Conservation (phyloP, 2,113 vertebrate genomes). For the Lepisosteus oculatus region DNA sequence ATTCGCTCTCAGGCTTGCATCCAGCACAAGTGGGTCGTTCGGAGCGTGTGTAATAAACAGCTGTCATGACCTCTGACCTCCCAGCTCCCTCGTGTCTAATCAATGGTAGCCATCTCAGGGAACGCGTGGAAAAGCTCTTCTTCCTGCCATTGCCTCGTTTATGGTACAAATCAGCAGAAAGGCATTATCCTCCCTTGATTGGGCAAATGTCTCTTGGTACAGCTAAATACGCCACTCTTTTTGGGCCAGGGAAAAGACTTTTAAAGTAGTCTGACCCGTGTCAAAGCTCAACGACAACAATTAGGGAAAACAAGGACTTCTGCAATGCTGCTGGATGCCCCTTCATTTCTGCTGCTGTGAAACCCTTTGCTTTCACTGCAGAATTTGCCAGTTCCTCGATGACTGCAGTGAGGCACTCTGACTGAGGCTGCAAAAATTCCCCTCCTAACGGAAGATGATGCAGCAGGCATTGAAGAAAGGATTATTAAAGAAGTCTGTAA, state of each 20-base stretch:
- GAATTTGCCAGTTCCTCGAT: neutral
- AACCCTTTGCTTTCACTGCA: neutral
- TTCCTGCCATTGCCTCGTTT: slow-evolving; percentile 38
- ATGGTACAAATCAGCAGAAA: slow-evolving; percentile 45
- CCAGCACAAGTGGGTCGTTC: slow-evolving; percentile 45
- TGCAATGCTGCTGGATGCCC: neutral
- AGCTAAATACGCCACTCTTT: slow-evolving; percentile 34
- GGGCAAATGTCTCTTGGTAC: slow-evolving; percentile 43
- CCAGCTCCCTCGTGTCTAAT: slow-evolving; percentile 47
- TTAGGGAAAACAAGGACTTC: slow-evolving; percentile 32
- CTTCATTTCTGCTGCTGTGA: neutral
- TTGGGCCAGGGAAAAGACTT: slow-evolving; percentile 48
- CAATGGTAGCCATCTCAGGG: slow-evolving; percentile 38
- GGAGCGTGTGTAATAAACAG: slow-evolving; percentile 61
- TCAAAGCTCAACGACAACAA: slow-evolving; percentile 62
- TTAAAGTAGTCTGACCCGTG: slow-evolving; percentile 37
- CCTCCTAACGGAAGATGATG: neutral
- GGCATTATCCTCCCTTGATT: slow-evolving; percentile 43
- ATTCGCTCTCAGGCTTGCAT: neutral
- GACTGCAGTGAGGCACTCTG: neutral
- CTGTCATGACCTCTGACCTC: slow-evolving; percentile 53
- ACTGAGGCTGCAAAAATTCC: neutral
- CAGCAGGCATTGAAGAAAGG: neutral
- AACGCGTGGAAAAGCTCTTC: slow-evolving; percentile 47
- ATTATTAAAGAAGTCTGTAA: neutral